Conservation (phyloP, 2,113 vertebrate species). For the Thoracochromis brauschi region DNA sequence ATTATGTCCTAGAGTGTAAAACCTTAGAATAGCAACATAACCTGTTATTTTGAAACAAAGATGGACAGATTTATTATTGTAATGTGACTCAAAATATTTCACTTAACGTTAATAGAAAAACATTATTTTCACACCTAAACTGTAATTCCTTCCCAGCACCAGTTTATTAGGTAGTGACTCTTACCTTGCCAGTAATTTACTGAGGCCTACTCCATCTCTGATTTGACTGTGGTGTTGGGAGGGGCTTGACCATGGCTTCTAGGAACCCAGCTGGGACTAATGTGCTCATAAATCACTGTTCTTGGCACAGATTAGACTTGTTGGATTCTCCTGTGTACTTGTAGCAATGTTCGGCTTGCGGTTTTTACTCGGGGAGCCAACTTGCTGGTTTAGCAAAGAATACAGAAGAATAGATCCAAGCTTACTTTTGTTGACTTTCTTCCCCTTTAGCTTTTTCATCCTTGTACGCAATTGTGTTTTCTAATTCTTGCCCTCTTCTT, state of each 20-base stretch:
- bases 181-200: slow-evolving; percentile 31
- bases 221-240: not conserved
- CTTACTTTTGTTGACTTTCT: not conserved
- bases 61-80: not conserved
- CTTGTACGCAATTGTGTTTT: not conserved
- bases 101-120: not conserved
- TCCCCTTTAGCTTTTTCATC: not conserved
- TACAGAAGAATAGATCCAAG: not conserved
- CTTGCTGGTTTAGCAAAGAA: not conserved
- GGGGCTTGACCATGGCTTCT: slow-evolving; percentile 19
- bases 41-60: not conserved
- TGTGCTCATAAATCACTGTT: slow-evolving; percentile 59
- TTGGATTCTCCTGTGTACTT: slow-evolving; percentile 20
- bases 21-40: not conserved
- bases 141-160: not conserved
- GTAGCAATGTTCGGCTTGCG: slow-evolving; percentile 14
- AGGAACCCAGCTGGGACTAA: slow-evolving; percentile 41
- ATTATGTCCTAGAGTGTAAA: not conserved
- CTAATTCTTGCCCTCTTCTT: not conserved
- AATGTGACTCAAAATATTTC: not conserved
- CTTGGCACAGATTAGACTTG: slow-evolving; percentile 23
- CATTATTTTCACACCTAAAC: not conserved
- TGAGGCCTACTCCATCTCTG: slow-evolving; percentile 44
- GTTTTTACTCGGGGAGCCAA: slow-evolving; percentile 15
- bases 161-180: slow-evolving; percentile 8